A percentile compares a stretch with the other conserved stretches of the same genome.
Conservation (phyloP, 2,113 vertebrate genomes). For the Gambusia affinis region DNA sequence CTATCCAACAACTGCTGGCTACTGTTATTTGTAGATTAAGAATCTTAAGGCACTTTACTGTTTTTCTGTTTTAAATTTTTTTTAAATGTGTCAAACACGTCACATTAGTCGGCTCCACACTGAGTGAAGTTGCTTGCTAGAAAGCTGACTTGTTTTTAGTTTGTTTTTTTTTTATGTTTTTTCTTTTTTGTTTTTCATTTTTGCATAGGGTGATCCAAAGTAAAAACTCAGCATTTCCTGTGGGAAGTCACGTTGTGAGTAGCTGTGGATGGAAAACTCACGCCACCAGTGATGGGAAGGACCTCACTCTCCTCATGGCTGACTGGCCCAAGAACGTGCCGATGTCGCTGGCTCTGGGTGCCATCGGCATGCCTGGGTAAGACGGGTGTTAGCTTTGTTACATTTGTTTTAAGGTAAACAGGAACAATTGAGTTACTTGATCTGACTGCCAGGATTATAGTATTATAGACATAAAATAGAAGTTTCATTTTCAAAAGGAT, state of each 20-base stretch:
- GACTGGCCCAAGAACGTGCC: slow-evolving; percentile 85
- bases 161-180: background rate
- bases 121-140: background rate
- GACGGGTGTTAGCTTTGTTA: background rate
- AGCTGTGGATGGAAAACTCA: slow-evolving; percentile 84
- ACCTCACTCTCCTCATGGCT: slow-evolving; percentile 68
- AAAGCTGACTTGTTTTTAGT: background rate
- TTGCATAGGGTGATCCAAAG: slow-evolving; percentile 84
- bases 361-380: slow-evolving; percentile 89
- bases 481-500: background rate
- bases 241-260: slow-evolving; percentile 75
- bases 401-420: background rate
- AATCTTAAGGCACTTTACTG: background rate
- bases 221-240: slow-evolving; percentile 81
- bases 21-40: background rate
- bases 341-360: slow-evolving; percentile 84
- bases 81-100: no score
- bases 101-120: background rate
- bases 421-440: no score
- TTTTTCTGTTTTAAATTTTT: no score
- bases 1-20: background rate
- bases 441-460: background rate
- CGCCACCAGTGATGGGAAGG: slow-evolving; percentile 79
- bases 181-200: background rate
- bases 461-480: no score